phyloP scores from a whole-genome alignment of 2,888 invertebrate species.

The Synanthedon tipuliformis region DNA sequence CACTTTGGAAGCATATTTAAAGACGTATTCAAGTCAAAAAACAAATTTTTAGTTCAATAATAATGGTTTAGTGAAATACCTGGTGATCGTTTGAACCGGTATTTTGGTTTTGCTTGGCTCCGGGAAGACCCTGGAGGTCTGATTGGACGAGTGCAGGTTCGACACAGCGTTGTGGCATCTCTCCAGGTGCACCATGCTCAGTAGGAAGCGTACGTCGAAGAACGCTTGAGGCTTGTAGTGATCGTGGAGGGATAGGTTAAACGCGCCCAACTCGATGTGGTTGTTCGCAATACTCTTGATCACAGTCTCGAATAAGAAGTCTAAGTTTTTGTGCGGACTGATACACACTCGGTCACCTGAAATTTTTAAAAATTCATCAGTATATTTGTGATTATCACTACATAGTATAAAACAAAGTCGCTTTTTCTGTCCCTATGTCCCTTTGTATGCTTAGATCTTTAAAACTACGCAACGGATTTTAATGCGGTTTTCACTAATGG shows the following conservation, averaged over 20 bases:
- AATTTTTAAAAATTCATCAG: neutral
- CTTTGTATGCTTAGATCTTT: too few species aligned
- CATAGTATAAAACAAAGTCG: too few species aligned
- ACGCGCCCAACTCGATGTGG: neutral
- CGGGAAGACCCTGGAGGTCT: constrained; percentile 32
- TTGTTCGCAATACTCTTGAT: neutral
- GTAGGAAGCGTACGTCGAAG: constrained; percentile 54
- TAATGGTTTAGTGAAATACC: too few species aligned
- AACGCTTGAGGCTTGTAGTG: constrained; percentile 17
- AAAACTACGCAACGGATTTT: too few species aligned
- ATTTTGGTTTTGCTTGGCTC: constrained; percentile 3
- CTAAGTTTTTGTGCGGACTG: neutral
- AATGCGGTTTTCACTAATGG: too few species aligned
- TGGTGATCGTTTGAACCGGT: too few species aligned
- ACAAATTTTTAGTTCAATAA: too few species aligned
- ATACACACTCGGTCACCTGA: neutral
- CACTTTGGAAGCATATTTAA: too few species aligned
- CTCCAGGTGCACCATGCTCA: constrained; percentile 51
- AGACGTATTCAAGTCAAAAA: too few species aligned
- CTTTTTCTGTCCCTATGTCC: too few species aligned
- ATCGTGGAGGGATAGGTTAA: constrained; percentile 16
- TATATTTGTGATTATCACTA: too few species aligned
- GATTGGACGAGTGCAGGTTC: constrained; percentile 35
- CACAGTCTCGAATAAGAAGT: neutral
- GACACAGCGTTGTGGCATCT: constrained; percentile 54